These are phyloP conservation scores for Hypotaenidia philippensis DNA, from an alignment of 2,797 vertebrate genomes.

Conservation along the genomic window DNA sequence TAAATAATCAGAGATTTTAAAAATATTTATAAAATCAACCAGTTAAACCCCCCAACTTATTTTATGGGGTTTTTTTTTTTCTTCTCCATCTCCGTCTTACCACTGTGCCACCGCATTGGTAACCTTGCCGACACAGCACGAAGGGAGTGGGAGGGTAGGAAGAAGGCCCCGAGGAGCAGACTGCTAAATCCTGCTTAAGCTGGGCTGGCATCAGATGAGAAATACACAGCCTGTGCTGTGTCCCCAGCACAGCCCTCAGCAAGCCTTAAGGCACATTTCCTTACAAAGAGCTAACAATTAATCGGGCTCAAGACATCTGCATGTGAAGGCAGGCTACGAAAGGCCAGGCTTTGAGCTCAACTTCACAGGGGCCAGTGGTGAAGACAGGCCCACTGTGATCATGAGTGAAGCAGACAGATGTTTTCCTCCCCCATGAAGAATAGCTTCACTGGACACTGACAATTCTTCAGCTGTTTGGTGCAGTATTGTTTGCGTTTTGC, in stretches of 20 bases:
- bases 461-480: not conserved
- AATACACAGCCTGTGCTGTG: not conserved
- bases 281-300: not conserved
- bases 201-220: not conserved
- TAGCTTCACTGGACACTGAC: not conserved
- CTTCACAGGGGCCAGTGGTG: not conserved
- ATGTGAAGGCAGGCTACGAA: not conserved
- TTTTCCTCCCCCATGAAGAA: not conserved
- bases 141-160: not conserved
- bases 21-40: not conserved
- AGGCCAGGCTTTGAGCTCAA: not conserved
- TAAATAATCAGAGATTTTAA: too few species aligned
- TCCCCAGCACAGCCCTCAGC: not conserved
- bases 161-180: not conserved
- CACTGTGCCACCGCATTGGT: not conserved
- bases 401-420: not conserved
- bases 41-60: not conserved
- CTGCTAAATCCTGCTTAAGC: slow-evolving; percentile 30
- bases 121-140: not conserved
- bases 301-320: slow-evolving; percentile 7
- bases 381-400: not conserved
- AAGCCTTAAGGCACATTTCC: not conserved
- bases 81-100: not conserved
- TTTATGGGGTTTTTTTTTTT: not conserved
- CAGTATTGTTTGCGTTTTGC: accelerated